A percentile compares a stretch with the other conserved stretches of the same genome.
phyloP scores from a whole-genome alignment of 2,888 invertebrate genomes.

The Timema podura region DNA sequence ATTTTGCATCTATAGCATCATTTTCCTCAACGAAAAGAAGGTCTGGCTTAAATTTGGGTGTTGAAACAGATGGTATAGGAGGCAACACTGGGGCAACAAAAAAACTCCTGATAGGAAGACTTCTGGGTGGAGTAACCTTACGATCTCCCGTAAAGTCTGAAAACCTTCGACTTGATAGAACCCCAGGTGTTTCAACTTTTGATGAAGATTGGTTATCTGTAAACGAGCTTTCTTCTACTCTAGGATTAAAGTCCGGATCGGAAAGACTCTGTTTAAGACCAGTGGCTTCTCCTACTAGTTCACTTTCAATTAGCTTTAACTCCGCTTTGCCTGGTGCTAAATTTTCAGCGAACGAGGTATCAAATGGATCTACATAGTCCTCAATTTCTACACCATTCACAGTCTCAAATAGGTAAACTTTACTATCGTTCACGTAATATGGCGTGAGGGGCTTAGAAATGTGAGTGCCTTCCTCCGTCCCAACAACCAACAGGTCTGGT shows the following conservation, averaged over 20 bases:
- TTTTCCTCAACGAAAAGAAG: constrained; percentile 23
- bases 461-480: constrained; percentile 22
- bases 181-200: not conserved
- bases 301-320: constrained; percentile 43
- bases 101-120: constrained; percentile 21
- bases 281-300: constrained; percentile 19
- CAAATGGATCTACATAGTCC: constrained; percentile 58
- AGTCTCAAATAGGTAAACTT: constrained; percentile 21
- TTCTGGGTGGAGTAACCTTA: constrained; percentile 20
- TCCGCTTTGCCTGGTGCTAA: constrained; percentile 55
- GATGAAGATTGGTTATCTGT: constrained; percentile 36
- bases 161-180: constrained; percentile 20
- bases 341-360: constrained; percentile 57
- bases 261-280: constrained; percentile 37
- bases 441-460: constrained; percentile 71
- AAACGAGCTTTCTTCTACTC: constrained; percentile 36
- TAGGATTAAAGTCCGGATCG: constrained; percentile 37
- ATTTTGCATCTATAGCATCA: constrained; percentile 40
- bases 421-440: constrained; percentile 57
- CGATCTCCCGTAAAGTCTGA: constrained; percentile 28
- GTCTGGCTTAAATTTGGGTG: constrained; percentile 20
- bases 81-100: constrained; percentile 18
- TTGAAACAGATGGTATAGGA: constrained; percentile 1
- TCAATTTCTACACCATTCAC: constrained; percentile 25
- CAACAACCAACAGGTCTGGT: constrained; percentile 28